These are phyloP conservation scores for Gonatopus flavifemur DNA, from an alignment of 1,140 invertebrate species.

Conservation along the genomic window DNA sequence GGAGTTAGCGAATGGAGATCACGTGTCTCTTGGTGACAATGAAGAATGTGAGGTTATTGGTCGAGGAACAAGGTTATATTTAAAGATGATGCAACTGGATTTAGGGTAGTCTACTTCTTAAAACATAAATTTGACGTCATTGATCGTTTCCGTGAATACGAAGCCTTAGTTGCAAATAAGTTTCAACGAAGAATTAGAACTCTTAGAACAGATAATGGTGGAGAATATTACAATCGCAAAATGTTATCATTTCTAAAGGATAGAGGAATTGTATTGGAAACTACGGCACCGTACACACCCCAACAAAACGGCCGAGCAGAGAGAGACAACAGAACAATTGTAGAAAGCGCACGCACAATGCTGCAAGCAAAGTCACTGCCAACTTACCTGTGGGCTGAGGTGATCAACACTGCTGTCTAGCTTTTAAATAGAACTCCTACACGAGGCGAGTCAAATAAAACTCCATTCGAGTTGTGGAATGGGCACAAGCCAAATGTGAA, in stretches of 20 bases:
- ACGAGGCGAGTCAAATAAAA: not conserved
- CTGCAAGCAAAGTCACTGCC: not conserved
- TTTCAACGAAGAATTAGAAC: not conserved
- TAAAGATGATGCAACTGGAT: constrained; percentile 31
- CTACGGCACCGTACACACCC: not conserved
- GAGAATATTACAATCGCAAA: not conserved
- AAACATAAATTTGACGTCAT: constrained; percentile 15
- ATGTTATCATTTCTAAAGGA: constrained; percentile 1
- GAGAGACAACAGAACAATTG: constrained; percentile 1
- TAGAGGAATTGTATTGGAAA: not conserved
- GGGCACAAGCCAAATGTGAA: constrained; percentile 1
- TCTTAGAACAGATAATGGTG: constrained; percentile 2
- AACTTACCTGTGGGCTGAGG: constrained; percentile 1
- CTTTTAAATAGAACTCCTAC: constrained; percentile 4
- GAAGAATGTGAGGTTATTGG: not conserved
- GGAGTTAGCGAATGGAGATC: not conserved
- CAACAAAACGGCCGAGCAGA: constrained; percentile 6
- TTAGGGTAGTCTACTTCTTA: constrained; percentile 22
- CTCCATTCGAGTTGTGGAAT: constrained; percentile 1
- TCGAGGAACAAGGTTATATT: constrained; percentile 18
- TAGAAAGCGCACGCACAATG: constrained; percentile 3
- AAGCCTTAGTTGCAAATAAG: not conserved
- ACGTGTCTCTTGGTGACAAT: not conserved
- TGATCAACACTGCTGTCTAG: constrained; percentile 7
- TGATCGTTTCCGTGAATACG: not conserved